Conservation (phyloP, 2,888 invertebrate genomes). For the Eupeodes latifasciatus region DNA sequence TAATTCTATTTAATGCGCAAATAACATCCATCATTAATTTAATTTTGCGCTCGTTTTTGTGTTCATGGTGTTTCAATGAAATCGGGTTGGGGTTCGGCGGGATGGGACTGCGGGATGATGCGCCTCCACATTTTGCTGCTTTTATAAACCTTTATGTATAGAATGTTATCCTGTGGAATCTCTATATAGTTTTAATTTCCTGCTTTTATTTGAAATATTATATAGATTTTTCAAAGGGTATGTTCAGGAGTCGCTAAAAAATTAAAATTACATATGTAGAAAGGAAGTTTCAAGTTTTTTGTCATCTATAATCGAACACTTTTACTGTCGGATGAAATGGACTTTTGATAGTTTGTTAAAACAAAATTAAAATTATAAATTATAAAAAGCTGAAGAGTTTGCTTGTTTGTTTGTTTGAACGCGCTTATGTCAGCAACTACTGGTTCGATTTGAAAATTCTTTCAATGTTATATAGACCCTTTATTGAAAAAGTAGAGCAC, state of each 20-base stretch:
- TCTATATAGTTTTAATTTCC: slow-evolving; percentile 5
- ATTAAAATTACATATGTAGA: not conserved
- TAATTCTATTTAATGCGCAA: slow-evolving; percentile 78
- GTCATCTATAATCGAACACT: too few species aligned
- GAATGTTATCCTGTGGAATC: slow-evolving; percentile 7
- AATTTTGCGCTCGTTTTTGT: slow-evolving; percentile 74
- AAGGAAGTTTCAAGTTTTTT: too few species aligned
- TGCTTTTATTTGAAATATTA: not conserved
- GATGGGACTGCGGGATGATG: slow-evolving; percentile 17
- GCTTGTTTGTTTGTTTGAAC: too few species aligned
- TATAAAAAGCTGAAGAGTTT: too few species aligned
- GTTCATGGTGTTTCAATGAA: slow-evolving; percentile 58
- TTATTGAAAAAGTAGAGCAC: too few species aligned
- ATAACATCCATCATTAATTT: slow-evolving; percentile 78
- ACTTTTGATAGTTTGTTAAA: too few species aligned
- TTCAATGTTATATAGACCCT: too few species aligned
- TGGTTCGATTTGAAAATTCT: too few species aligned
- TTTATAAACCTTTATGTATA: not conserved
- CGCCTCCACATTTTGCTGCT: slow-evolving; percentile 33
- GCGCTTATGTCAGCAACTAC: too few species aligned
- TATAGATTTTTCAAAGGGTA: not conserved
- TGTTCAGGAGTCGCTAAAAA: not conserved
- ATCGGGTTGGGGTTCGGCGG: slow-evolving; percentile 1
- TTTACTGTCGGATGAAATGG: too few species aligned
- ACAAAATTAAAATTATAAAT: too few species aligned